Conservation (phyloP, 2,888 invertebrate genomes). For the Drosophila yooni region DNA sequence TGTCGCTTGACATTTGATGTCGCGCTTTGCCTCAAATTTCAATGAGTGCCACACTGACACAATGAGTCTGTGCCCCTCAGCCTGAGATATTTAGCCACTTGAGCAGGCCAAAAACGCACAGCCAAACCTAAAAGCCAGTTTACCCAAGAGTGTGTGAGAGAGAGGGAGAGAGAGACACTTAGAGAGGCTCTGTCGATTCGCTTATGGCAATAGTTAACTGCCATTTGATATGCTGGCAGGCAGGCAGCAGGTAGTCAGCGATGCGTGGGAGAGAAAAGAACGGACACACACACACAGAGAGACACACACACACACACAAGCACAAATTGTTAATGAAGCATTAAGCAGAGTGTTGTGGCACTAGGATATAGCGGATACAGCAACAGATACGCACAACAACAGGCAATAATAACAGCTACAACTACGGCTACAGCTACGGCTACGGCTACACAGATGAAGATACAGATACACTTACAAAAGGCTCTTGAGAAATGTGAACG, state of each 20-base stretch:
- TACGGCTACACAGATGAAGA: constrained; percentile 5
- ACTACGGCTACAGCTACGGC: constrained; percentile 1
- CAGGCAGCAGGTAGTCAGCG: constrained; percentile 39
- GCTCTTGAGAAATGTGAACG: constrained; percentile 47
- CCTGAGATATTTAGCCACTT: constrained; percentile 55
- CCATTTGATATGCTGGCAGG: constrained; percentile 62
- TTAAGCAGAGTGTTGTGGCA: constrained; percentile 51
- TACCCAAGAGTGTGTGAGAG: background rate
- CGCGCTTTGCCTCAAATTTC: constrained; percentile 68
- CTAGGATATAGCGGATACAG: constrained; percentile 41
- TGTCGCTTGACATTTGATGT: constrained; percentile 72
- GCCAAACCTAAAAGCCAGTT: constrained; percentile 3
- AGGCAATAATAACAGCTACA: constrained; percentile 11
- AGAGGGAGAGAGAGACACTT: background rate
- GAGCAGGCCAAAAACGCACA: constrained; percentile 49
- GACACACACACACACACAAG: constrained; percentile 9
- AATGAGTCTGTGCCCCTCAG: constrained; percentile 31
- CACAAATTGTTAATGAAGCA: constrained; percentile 71
- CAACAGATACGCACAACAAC: constrained; percentile 4
- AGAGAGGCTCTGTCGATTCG: constrained; percentile 38
- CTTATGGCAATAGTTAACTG: constrained; percentile 60
- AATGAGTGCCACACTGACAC: constrained; percentile 55
- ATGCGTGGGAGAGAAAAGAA: constrained; percentile 42
- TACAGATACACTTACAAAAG: constrained; percentile 24
- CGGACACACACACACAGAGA: constrained; percentile 15